Conservation (phyloP, 2,113 vertebrate species). For the Albula glossodonta region DNA sequence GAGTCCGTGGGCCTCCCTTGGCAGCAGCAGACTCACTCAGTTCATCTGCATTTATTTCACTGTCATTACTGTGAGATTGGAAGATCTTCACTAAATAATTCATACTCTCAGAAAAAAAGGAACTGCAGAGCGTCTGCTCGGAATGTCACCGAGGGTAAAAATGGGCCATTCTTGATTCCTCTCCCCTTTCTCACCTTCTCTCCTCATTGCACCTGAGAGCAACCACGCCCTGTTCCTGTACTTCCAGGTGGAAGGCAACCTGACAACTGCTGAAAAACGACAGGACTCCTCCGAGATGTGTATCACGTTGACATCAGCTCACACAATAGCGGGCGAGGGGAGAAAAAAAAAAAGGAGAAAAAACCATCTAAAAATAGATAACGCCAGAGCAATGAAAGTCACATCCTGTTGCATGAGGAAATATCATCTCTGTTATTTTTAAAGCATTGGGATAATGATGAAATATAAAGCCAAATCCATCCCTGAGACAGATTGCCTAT, state of each 20-base stretch:
- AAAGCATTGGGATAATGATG: conserved; percentile 4
- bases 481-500: neutral
- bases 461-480: neutral
- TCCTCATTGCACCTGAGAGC: neutral
- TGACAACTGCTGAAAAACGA: neutral
- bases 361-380: conserved; percentile 4
- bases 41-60: conserved; percentile 71
- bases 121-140: conserved; percentile 15
- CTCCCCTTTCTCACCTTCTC: conserved; percentile 12
- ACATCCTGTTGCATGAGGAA: conserved; percentile 1
- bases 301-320: neutral
- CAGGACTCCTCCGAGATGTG: neutral
- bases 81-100: conserved; percentile 53
- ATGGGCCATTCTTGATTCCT: neutral
- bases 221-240: neutral
- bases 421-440: neutral
- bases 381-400: conserved; percentile 2
- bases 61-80: conserved; percentile 44
- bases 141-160: conserved; percentile 22
- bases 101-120: conserved; percentile 59
- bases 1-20: neutral
- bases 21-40: conserved; percentile 27
- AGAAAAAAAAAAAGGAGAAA: neutral
- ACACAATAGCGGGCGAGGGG: neutral
- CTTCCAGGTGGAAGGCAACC: neutral